Percentiles rank a stretch among this genome's conserved stretches.
Conservation (phyloP, 2,797 vertebrate species). For the Notolepis coatsorum region DNA sequence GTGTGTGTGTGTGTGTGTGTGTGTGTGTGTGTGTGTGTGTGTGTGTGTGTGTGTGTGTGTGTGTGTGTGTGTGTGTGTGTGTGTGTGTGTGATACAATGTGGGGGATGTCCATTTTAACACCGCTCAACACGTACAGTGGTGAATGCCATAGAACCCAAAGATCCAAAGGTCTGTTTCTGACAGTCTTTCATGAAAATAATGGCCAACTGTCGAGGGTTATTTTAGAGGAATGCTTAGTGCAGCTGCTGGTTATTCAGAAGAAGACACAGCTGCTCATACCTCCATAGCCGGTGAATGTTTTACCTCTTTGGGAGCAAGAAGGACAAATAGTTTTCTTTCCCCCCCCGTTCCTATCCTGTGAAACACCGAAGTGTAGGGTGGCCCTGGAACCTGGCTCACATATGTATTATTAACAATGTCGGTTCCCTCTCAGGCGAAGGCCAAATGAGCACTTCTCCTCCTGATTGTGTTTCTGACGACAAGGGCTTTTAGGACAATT, state of each 20-base stretch:
- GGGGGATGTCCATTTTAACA: neutral
- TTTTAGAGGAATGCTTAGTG: conserved; percentile 16
- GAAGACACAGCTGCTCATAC: conserved; percentile 54
- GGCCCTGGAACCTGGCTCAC: conserved; percentile 48
- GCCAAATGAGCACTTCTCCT: conserved; percentile 49
- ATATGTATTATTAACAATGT: conserved; percentile 52
- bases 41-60: neutral
- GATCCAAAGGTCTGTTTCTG: neutral
- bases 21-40: neutral
- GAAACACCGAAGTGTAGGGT: conserved; percentile 12
- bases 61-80: neutral
- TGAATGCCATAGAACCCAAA: neutral
- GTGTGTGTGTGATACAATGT: neutral
- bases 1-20: neutral
- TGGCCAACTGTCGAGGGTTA: neutral
- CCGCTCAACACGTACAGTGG: neutral
- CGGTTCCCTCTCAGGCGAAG: conserved; percentile 43
- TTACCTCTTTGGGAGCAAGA: conserved; percentile 22
- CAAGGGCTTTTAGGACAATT: conserved; percentile 52
- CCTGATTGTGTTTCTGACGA: conserved; percentile 62
- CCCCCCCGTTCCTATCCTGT: conserved; percentile 21
- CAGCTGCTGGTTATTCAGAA: conserved; percentile 28
- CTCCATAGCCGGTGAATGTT: conserved; percentile 31
- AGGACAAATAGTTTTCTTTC: conserved; percentile 5
- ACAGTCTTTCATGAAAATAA: conserved; percentile 14